Evolutionary conservation across 1,140 invertebrate genomes (phyloP).

Genomic region (Drosophila punjabiensis): DNA sequence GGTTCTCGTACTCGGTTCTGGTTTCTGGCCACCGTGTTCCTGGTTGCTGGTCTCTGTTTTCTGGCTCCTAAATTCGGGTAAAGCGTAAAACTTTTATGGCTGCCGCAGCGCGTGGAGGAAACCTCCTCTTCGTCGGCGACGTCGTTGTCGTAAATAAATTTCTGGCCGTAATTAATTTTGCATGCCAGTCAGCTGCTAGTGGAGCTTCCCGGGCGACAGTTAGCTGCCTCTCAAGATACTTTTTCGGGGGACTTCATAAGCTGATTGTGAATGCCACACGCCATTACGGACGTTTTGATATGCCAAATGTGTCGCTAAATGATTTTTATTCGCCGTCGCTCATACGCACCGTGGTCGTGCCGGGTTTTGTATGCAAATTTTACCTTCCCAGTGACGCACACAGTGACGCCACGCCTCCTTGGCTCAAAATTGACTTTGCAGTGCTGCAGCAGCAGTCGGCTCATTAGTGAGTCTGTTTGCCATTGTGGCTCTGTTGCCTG

Average conservation of each 20-base stretch:
- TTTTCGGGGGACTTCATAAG: slow-evolving; percentile 55
- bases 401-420: slow-evolving; percentile 1
- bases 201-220: slow-evolving; percentile 30
- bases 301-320: slow-evolving; percentile 82
- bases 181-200: slow-evolving; percentile 66
- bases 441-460: slow-evolving; percentile 46
- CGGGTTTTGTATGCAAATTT: slow-evolving; percentile 71
- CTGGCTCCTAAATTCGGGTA: slow-evolving; percentile 70
- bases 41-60: slow-evolving; percentile 16
- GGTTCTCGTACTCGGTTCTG: slow-evolving; percentile 6
- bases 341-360: slow-evolving; percentile 59
- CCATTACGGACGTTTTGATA: slow-evolving; percentile 67
- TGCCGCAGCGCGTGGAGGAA: slow-evolving; percentile 55
- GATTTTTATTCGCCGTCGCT: slow-evolving; percentile 68
- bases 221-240: slow-evolving; percentile 19
- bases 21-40: slow-evolving; percentile 15
- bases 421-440: slow-evolving; percentile 34
- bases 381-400: slow-evolving; percentile 16
- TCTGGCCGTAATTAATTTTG: slow-evolving; percentile 78
- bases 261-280: slow-evolving; percentile 72
- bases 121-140: slow-evolving; percentile 11
- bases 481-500: slow-evolving; percentile 48
- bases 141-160: slow-evolving; percentile 71
- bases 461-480: slow-evolving; percentile 70
- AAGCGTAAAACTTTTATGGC: slow-evolving; percentile 80